Evolutionary conservation across 2,797 vertebrate species (phyloP).

Genomic region (Kryptopterus vitreolus): DNA sequence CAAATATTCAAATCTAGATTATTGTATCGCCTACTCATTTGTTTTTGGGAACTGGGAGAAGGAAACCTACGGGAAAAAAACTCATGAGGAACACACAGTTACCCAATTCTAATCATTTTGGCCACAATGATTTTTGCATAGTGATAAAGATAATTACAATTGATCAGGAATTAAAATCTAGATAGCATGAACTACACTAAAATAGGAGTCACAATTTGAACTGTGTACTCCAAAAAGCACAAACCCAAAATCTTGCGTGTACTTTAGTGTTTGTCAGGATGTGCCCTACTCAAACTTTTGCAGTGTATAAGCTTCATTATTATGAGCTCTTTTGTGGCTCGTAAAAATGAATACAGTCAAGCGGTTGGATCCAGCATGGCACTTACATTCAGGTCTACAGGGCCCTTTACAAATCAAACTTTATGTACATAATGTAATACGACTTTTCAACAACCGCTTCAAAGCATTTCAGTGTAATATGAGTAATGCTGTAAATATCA

Average conservation of each 20-base stretch:
- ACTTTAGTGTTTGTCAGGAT: constrained; percentile 3
- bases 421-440: background rate
- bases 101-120: constrained; percentile 14
- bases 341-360: constrained; percentile 8
- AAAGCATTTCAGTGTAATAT: background rate
- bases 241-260: background rate
- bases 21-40: background rate
- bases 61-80: background rate
- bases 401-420: background rate
- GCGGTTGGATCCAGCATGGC: background rate
- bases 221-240: background rate
- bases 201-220: constrained; percentile 19
- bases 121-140: constrained; percentile 21
- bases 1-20: background rate
- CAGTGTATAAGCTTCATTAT: background rate
- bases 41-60: background rate
- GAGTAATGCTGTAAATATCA: constrained; percentile 11
- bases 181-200: constrained; percentile 1
- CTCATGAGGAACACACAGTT: background rate
- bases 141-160: background rate
- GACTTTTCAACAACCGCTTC: background rate
- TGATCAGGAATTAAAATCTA: constrained; percentile 19
- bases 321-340: background rate
- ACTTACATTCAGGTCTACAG: background rate
- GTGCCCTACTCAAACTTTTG: background rate